Evolutionary conservation across 2,797 vertebrate species (phyloP).

Genomic region (Enteromius anoplus): DNA sequence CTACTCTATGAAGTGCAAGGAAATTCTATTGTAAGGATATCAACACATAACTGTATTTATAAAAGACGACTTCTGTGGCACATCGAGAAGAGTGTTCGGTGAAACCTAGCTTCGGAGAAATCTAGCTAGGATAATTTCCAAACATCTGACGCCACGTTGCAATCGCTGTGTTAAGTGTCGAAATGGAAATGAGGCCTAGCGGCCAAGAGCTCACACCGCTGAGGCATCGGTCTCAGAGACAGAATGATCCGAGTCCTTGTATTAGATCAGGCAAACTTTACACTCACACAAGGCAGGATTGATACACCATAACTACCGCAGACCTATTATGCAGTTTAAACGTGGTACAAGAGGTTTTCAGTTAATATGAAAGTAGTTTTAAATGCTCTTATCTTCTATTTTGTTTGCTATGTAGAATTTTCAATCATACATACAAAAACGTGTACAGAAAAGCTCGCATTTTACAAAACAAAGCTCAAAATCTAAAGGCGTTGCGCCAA

Average conservation of each 20-base stretch:
- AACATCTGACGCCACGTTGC: constrained; percentile 46
- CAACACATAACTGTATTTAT: background rate
- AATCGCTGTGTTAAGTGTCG: constrained; percentile 40
- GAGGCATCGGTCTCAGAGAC: background rate
- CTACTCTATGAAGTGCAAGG: background rate
- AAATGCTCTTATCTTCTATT: background rate
- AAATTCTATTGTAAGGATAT: background rate
- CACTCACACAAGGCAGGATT: background rate
- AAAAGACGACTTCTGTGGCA: background rate
- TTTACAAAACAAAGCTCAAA: constrained; percentile 1
- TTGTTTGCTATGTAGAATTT: background rate
- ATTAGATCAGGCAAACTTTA: background rate
- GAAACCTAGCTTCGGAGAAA: background rate
- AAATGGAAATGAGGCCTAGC: constrained; percentile 54
- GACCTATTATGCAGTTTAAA: background rate
- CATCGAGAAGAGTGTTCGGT: background rate
- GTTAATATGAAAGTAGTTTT: background rate
- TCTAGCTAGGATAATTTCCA: constrained; percentile 36
- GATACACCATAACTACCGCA: background rate
- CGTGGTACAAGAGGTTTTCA: background rate
- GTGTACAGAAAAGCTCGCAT: background rate
- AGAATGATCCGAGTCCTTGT: background rate
- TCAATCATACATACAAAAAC: background rate
- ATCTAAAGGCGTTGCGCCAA: constrained; percentile 20
- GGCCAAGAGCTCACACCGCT: constrained; percentile 18